Evolutionary conservation across 2,888 invertebrate genomes (phyloP).

Genomic region (Eupithecia subfuscata): DNA sequence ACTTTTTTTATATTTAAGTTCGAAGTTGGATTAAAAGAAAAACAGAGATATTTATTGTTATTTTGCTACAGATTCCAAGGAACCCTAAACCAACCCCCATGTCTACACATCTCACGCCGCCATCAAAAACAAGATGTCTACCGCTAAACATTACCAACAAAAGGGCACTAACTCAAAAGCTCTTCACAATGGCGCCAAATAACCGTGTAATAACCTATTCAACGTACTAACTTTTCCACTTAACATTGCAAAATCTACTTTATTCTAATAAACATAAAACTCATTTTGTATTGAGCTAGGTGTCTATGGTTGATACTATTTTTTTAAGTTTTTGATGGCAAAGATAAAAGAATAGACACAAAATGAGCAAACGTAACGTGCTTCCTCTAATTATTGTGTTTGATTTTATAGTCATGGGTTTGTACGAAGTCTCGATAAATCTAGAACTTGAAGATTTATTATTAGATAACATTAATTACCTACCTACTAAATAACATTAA

Average conservation of each 20-base stretch:
- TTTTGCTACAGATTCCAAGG: background rate
- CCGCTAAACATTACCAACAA: conserved; percentile 74
- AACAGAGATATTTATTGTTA: background rate
- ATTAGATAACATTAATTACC: no score
- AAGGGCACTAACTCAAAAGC: conserved; percentile 61
- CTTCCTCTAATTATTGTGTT: conserved; percentile 28
- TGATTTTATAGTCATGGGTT: conserved; percentile 13
- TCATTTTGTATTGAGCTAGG: background rate
- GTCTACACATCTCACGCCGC: conserved; percentile 44
- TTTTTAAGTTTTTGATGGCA: conserved; percentile 35
- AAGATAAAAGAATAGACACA: conserved; percentile 44
- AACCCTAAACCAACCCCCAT: conserved; percentile 35
- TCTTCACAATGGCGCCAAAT: conserved; percentile 72
- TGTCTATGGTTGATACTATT: conserved; percentile 16
- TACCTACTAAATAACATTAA: no score
- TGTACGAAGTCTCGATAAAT: background rate
- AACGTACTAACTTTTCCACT: conserved; percentile 54
- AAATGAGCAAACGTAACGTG: conserved; percentile 47
- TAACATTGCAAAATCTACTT: conserved; percentile 17
- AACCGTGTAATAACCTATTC: conserved; percentile 79
- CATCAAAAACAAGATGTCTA: conserved; percentile 74
- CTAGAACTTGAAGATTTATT: no score
- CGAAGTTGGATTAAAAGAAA: no score
- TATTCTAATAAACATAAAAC: background rate
- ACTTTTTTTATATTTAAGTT: no score